Conservation (phyloP, 2,797 vertebrate species). For the Pempheris klunzingeri region DNA sequence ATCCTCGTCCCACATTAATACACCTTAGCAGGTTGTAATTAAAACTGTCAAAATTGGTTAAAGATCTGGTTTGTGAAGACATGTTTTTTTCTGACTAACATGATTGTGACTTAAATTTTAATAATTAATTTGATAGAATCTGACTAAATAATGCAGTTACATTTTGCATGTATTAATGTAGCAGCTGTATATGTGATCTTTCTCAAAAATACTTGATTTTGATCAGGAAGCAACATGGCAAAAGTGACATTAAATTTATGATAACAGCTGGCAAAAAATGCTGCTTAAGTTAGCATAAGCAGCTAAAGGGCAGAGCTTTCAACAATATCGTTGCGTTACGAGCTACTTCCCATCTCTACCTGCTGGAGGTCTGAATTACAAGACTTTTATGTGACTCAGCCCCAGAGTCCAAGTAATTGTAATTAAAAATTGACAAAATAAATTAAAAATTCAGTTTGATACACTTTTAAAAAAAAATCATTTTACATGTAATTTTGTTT, state of each 20-base stretch:
- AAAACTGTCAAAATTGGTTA: neutral
- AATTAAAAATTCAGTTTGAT: neutral
- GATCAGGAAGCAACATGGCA: neutral
- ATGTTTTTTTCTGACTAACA: neutral
- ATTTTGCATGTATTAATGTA: neutral
- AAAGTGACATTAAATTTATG: neutral
- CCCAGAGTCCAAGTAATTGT: neutral
- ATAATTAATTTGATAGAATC: neutral
- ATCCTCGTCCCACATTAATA: neutral
- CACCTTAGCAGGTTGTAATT: too few relatives aligned
- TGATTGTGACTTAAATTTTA: neutral
- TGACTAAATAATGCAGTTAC: neutral
- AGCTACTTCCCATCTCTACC: neutral
- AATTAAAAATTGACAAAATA: neutral
- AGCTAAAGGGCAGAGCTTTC: neutral
- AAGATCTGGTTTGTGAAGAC: neutral
- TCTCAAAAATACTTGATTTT: neutral
- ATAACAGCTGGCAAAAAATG: too few relatives aligned
- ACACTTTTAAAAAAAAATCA: neutral
- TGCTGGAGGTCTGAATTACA: neutral
- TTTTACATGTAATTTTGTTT: neutral
- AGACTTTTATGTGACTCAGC: neutral
- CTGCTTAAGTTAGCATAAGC: too few relatives aligned
- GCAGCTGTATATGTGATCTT: neutral
- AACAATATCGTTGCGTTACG: neutral